Evolutionary conservation across 2,113 vertebrate genomes (phyloP), one percentile per base, ranked within the genome.

Genomic region (Abramis brama): DNA sequence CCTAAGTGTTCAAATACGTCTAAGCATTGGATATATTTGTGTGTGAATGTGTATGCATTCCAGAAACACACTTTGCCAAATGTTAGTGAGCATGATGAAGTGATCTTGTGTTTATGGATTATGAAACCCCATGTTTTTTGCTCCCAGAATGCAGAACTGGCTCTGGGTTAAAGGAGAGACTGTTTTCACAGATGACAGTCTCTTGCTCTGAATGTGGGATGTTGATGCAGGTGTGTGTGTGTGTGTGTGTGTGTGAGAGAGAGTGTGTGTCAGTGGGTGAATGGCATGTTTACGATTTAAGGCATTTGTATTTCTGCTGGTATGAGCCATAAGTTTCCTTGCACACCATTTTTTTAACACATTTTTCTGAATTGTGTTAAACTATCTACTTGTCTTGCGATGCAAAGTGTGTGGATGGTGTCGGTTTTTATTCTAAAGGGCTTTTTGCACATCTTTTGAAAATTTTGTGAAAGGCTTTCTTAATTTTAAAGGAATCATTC

Each of bases 111-210:
- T 86, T 55, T 68, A 45, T 82, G 27, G 25, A 79, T 92, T 92
- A 90, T 71, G 89, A 93, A 92, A 93, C 76, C 10, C 76, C 25
- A 71, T 91, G 87, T 91, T 87, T 71, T 91, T 81, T 55, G 83
- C 47, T 12, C 78, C 59, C 75, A 87, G 86, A 89, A 86, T 87
- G 86, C 79, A 81, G 73, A 73, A 33, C 19, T 89, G 79, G 88
- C 89, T 91, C 90, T 82, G 88, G 85, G 86, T 91, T 89, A 87
- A 87, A 75, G 82, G 39, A 78, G 88, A 87, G 83, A 79, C 82
- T 94, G 91, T 93, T 94, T 92, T 23, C 75, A 94, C 93, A 94
- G 93, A 93, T 92, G 91, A 92, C 79, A 5, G 80, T 89, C 88
- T 89, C 86, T 77, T 21, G 76, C 78, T 89, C 89, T 90, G 91